Evolutionary conservation across 2,113 vertebrate species (phyloP), one percentile per base, ranked within the genome.

Genomic region (Perca schrenkii): DNA sequence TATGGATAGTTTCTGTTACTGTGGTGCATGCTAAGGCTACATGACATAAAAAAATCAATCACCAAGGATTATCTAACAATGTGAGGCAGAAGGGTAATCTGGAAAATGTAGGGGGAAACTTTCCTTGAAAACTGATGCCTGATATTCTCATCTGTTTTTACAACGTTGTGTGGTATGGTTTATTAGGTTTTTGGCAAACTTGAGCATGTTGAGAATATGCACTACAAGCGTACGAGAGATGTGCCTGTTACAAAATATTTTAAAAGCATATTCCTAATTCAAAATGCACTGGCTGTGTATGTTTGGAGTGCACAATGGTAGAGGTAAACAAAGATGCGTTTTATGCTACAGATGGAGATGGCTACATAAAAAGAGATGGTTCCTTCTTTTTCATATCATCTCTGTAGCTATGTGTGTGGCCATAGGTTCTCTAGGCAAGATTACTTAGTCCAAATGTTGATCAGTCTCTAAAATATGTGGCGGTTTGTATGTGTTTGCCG

Each of bases 261-360:
- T 21, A 46, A 68, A 74, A 58, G 6, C 17, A 69, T 57, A 53
- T 36, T 78, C 36, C 28, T 81, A 28, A 76, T 71, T 84, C 2
- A 81, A 80, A 93, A 94, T 92, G 90, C 91, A 92, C 89, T 77
- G 78, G 53, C 61, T 83, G 74, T 71, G 54, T 74, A 60, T 69
- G 78, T 65, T 77, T 31, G 31, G 40, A 83, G 73, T 82, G 70
- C 74, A 73, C 56, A 78, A 46, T 52, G 74, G 77, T 60, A 69
- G 81, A 81, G 53, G 61, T 69, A 65, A 89, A 76, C 31, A 74
- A 49, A 53, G 0, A 31, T 25, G 22, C 21, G 22, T 70, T 53
- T 56, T 21, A 77, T 81, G 71, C 53, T 88, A 78, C 75, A 82
- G 36, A 71, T 80, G 72, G 12, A 84, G 22, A 56, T 2, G 0